Conservation (phyloP, 2,888 invertebrate species). For the Tenodera sinensis region DNA sequence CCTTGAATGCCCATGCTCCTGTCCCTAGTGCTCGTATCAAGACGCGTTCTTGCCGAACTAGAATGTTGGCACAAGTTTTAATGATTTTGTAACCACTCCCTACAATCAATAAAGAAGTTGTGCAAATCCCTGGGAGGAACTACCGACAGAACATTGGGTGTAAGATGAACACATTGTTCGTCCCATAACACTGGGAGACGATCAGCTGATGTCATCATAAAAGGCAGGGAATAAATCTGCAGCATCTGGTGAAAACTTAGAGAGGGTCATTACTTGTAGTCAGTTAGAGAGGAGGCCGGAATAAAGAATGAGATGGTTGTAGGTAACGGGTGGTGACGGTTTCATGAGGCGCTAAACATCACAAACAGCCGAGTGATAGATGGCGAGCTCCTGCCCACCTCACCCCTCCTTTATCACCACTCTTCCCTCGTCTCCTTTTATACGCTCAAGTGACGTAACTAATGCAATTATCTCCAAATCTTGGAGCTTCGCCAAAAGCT, state of each 20-base stretch:
- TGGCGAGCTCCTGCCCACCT: neutral
- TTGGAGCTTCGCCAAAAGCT: constrained; percentile 10
- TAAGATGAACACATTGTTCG: neutral
- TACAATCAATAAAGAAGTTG: too few relatives aligned
- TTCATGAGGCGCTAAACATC: constrained; percentile 10
- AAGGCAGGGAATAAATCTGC: neutral
- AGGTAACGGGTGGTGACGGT: neutral
- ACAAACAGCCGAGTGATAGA: constrained; percentile 3
- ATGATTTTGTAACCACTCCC: too few relatives aligned
- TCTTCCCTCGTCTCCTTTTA: constrained; percentile 18
- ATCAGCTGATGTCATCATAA: neutral
- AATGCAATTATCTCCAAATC: constrained; percentile 29
- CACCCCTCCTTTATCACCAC: neutral
- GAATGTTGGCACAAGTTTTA: too few relatives aligned
- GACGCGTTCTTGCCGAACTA: too few relatives aligned
- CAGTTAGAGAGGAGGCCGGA: neutral
- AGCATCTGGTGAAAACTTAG: neutral
- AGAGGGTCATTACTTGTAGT: neutral
- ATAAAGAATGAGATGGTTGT: neutral
- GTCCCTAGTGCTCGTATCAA: too few relatives aligned
- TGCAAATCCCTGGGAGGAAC: neutral
- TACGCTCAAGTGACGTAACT: constrained; percentile 29
- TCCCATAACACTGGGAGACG: neutral
- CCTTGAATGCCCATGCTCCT: too few relatives aligned
- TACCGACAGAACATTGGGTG: neutral